A percentile compares a stretch with the other conserved stretches of the same genome.
These are phyloP conservation scores for Tetranychus cinnabarinus DNA, from an alignment of 1,140 invertebrate genomes.

Conservation along the genomic window DNA sequence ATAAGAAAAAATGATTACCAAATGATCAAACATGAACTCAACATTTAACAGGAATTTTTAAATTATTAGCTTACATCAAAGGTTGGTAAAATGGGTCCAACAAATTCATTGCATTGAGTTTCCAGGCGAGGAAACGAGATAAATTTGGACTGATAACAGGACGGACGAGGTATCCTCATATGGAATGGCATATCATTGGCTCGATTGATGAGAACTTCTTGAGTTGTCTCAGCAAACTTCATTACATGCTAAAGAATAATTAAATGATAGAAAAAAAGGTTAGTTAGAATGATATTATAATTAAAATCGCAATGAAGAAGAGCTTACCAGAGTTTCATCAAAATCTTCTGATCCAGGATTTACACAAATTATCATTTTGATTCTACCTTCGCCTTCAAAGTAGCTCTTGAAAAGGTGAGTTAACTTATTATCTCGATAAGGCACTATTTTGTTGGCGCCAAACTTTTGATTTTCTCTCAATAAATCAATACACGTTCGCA, in stretches of 20 bases:
- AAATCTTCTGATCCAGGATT: conserved; percentile 77
- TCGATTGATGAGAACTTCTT: conserved; percentile 30
- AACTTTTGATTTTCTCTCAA: conserved; percentile 62
- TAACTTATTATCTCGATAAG: conserved; percentile 81
- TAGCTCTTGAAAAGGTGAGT: conserved; percentile 94
- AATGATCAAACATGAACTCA: too few relatives aligned
- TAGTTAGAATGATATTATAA: neutral
- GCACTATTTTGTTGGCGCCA: conserved; percentile 42
- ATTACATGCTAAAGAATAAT: conserved; percentile 53
- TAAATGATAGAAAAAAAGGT: neutral
- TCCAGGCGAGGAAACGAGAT: neutral
- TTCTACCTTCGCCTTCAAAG: conserved; percentile 88
- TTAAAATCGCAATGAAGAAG: neutral
- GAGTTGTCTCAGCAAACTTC: conserved; percentile 82
- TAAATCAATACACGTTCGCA: conserved; percentile 69
- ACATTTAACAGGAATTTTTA: neutral
- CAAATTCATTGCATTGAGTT: conserved; percentile 6
- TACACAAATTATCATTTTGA: conserved; percentile 88
- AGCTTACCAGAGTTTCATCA: conserved; percentile 57
- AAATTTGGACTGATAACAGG: too few relatives aligned
- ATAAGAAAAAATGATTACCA: too few relatives aligned
- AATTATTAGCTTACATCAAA: neutral
- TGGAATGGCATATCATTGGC: neutral
- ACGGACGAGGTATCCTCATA: neutral
- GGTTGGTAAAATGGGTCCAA: conserved; percentile 38